Conservation (phyloP, 1,140 invertebrate genomes). For the Microplitis mediator region DNA sequence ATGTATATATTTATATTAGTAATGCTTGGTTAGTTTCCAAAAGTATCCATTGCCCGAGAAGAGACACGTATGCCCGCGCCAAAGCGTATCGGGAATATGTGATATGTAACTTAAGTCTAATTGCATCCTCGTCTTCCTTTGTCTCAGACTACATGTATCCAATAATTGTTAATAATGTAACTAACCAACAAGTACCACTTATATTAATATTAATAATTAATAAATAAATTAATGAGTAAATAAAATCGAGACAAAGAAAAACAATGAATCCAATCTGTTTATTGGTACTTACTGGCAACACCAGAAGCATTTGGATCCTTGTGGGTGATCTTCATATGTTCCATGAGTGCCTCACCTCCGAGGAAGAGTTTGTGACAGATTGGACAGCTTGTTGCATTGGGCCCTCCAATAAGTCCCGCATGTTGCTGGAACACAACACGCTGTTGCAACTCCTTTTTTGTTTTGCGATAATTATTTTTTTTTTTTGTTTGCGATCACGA, state of each 20-base stretch:
- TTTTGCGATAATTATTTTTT: too few relatives aligned
- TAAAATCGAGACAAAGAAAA: slow-evolving; percentile 5
- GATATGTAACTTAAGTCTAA: slow-evolving; percentile 14
- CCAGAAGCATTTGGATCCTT: slow-evolving; percentile 88
- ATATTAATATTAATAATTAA: background rate
- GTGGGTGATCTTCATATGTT: slow-evolving; percentile 94
- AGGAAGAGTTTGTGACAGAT: slow-evolving; percentile 93
- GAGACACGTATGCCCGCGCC: slow-evolving; percentile 48
- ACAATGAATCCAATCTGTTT: background rate
- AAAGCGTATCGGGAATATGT: slow-evolving; percentile 44
- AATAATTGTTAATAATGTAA: background rate
- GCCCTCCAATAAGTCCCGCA: slow-evolving; percentile 86
- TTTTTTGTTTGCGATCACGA: slow-evolving; percentile 3
- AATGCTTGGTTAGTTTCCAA: slow-evolving; percentile 16
- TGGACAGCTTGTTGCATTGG: slow-evolving; percentile 87
- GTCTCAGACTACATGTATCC: background rate
- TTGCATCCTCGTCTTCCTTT: background rate
- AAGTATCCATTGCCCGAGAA: slow-evolving; percentile 26
- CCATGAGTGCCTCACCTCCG: slow-evolving; percentile 88
- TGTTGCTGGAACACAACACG: slow-evolving; percentile 92
- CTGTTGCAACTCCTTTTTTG: slow-evolving; percentile 79
- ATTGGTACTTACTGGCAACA: slow-evolving; percentile 82
- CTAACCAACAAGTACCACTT: background rate
- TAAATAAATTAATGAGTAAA: background rate
- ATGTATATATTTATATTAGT: background rate